phyloP scores from a whole-genome alignment of 1,140 invertebrate genomes.

The Pentalonia nigronervosa region DNA sequence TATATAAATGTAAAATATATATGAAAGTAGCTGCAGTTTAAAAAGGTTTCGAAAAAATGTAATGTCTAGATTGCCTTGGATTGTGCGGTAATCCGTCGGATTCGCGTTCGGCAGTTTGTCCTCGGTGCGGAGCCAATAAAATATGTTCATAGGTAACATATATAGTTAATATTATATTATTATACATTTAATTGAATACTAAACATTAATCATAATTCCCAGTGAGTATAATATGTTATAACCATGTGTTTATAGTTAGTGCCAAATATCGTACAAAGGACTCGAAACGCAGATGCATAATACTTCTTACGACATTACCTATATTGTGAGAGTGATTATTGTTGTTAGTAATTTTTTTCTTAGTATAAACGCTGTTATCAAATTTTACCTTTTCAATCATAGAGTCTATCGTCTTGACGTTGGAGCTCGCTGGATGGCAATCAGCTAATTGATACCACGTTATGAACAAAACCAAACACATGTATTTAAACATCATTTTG shows the following conservation, averaged over 20 bases:
- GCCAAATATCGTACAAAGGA: background rate
- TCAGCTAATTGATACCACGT: conserved; percentile 50
- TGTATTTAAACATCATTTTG: conserved; percentile 53
- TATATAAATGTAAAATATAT: background rate
- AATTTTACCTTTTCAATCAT: conserved; percentile 48
- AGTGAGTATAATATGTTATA: background rate
- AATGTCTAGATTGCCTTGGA: conserved; percentile 44
- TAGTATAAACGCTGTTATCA: background rate
- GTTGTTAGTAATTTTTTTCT: background rate
- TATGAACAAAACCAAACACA: conserved; percentile 49
- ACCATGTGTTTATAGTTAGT: background rate
- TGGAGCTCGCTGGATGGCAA: conserved; percentile 1
- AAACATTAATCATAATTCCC: background rate
- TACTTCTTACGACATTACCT: background rate
- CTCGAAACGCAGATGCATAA: background rate
- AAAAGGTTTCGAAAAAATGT: conserved; percentile 43
- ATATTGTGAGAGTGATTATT: background rate
- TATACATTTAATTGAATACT: background rate
- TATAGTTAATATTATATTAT: background rate
- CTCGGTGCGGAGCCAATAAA: conserved; percentile 10
- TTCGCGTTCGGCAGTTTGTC: background rate
- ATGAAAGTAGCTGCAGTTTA: conserved; percentile 40
- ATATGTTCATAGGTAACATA: background rate
- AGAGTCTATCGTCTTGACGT: background rate
- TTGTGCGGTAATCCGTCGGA: conserved; percentile 18